Percentiles rank a stretch among this genome's conserved stretches.
Evolutionary conservation across 2,113 vertebrate species (phyloP).

Genomic region (Neoarius graeffei): DNA sequence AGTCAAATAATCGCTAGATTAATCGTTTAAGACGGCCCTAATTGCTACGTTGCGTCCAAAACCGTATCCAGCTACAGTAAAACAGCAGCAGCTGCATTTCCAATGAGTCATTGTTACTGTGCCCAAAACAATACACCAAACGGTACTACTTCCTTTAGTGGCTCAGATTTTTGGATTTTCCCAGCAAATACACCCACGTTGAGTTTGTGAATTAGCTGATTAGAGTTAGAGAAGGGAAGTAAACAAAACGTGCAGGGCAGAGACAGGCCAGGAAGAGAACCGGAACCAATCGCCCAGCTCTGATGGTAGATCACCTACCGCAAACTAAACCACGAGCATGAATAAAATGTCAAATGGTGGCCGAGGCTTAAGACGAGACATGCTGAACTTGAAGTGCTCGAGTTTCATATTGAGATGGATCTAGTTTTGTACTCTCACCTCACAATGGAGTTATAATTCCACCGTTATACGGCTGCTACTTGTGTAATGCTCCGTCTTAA

Average conservation of each 20-base stretch:
- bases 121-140: neutral
- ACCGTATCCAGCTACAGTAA: neutral
- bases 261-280: neutral
- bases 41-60: no score
- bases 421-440: neutral
- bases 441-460: neutral
- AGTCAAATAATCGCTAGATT: no score
- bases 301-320: neutral
- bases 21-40: no score
- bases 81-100: neutral
- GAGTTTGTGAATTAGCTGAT: neutral
- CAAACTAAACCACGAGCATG: neutral
- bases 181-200: neutral
- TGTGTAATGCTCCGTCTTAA: neutral
- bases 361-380: neutral
- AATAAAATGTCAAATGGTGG: neutral
- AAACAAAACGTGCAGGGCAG: neutral
- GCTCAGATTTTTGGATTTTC: neutral
- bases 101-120: neutral
- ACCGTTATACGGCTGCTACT: neutral
- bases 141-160: neutral
- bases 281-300: neutral
- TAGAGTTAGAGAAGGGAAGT: neutral
- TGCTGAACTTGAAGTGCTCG: neutral
- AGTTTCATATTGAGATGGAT: neutral